phyloP scores from a whole-genome alignment of 2,888 invertebrate species.

The Campoletis raptor region DNA sequence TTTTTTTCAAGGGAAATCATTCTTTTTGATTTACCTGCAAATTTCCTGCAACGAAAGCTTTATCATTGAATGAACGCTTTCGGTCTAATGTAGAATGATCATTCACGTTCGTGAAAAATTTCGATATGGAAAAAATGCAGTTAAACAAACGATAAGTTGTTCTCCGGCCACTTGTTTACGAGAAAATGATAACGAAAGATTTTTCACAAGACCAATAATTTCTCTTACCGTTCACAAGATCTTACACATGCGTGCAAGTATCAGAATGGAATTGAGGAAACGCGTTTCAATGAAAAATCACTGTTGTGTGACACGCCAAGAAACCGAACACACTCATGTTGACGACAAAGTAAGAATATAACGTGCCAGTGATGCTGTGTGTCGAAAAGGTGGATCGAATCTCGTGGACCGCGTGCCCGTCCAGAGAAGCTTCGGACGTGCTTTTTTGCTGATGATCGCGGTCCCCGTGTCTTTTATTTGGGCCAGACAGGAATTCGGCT shows the following conservation, averaged over 20 bases:
- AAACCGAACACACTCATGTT: neutral
- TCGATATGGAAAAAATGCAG: too few species aligned
- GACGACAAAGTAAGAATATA: conserved; percentile 18
- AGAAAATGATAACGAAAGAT: neutral
- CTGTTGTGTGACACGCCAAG: conserved; percentile 25
- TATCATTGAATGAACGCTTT: neutral
- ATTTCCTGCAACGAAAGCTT: neutral
- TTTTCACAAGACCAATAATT: neutral
- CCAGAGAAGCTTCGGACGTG: conserved; percentile 65
- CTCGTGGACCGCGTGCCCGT: conserved; percentile 41
- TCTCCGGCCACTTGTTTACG: neutral
- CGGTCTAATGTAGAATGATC: neutral
- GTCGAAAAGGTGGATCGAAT: conserved; percentile 26
- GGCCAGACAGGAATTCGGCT: conserved; percentile 85
- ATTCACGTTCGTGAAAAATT: neutral
- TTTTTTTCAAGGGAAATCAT: neutral
- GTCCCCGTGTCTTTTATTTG: conserved; percentile 82
- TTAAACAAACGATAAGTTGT: neutral
- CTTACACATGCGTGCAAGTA: conserved; percentile 9
- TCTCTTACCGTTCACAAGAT: neutral
- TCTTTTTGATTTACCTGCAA: neutral
- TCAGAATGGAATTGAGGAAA: conserved; percentile 50
- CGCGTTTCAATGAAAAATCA: conserved; percentile 32
- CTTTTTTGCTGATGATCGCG: conserved; percentile 72
- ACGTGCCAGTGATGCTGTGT: conserved; percentile 16